A percentile compares a stretch with the other conserved stretches of the same genome.
phyloP scores from a whole-genome alignment of 2,888 invertebrate genomes.

The Pristionchus japonicus region DNA sequence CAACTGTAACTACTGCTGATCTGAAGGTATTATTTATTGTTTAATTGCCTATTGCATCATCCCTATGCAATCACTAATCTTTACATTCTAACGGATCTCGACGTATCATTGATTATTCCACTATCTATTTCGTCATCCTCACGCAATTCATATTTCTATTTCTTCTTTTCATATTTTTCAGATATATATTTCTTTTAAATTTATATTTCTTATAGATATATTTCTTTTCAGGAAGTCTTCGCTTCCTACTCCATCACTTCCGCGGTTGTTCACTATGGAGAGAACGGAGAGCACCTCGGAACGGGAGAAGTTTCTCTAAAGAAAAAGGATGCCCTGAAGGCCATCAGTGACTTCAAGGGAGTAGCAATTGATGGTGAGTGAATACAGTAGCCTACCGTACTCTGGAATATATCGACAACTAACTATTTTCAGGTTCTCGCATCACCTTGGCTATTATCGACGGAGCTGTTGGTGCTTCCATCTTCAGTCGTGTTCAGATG shows the following conservation, averaged over 20 bases:
- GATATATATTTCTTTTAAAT: no score
- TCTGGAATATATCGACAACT: neutral
- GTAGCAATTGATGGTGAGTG: conserved; percentile 56
- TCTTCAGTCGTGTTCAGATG: neutral
- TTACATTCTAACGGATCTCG: no score
- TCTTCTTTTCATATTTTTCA: no score
- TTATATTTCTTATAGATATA: neutral
- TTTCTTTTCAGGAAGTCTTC: conserved; percentile 55
- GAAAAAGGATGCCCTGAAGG: conserved; percentile 56
- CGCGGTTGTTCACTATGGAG: conserved; percentile 59
- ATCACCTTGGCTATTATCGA: conserved; percentile 31
- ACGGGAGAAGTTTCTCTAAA: conserved; percentile 59
- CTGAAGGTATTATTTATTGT: neutral
- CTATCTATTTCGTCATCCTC: no score
- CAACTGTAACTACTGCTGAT: conserved; percentile 11
- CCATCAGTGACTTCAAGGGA: conserved; percentile 54
- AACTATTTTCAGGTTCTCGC: neutral
- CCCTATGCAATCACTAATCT: neutral
- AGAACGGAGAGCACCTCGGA: conserved; percentile 58
- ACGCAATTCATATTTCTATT: no score
- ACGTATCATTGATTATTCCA: no score
- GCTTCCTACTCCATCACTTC: conserved; percentile 52
- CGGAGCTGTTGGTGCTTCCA: neutral
- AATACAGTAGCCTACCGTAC: neutral
- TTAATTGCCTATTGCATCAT: no score